Evolutionary conservation across 2,113 vertebrate species (phyloP), one percentile per base, ranked within the genome.

Genomic region (Podarcis cretensis): DNA sequence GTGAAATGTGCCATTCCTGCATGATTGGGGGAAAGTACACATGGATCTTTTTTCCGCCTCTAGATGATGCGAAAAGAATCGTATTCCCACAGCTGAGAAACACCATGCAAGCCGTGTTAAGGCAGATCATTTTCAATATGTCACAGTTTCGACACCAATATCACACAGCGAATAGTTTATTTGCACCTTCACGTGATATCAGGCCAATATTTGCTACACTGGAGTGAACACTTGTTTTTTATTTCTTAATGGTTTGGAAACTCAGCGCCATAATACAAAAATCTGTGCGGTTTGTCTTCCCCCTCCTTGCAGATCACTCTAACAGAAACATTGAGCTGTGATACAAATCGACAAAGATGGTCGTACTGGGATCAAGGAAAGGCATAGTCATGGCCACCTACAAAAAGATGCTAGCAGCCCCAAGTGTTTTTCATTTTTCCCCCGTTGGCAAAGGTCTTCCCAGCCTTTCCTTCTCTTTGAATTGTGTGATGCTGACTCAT

Each of bases 391-490:
- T 43, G 48, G 57, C 87, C 80, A 76, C 80, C 80, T 75, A 88
- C 79, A 12, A 92, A 6, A 93, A 90, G n/a, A 81, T 81, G 86
- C 74, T 92, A 82, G 27, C 85, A 69, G 27, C 32, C 73, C 40
- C 86, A 86, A 43, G 7, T 68, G 23, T 37, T 37, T 3, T 40
- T 90, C 82, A 14, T 73, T 13, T 32, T 30, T n/a, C n/a, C 30
- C 86, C 21, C 71, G 88, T 7, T 87, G 84, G 66, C 86, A 92
- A 86, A 91, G 84, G 78, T 89, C 68, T 90, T 25, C 37, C 25
- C 74, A 77, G n/a, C 14, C 74, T 16, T 85, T 54, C 76, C 76
- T 73, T 71, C 27, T 32, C 37, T 66, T 73, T 71, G 23, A 85
- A 65, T 73, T 63, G 21, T 74, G 48, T 65, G 30, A 7, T 73